Evolutionary conservation across 2,888 invertebrate species (phyloP).

Genomic region (Platycheirus rosarum): DNA sequence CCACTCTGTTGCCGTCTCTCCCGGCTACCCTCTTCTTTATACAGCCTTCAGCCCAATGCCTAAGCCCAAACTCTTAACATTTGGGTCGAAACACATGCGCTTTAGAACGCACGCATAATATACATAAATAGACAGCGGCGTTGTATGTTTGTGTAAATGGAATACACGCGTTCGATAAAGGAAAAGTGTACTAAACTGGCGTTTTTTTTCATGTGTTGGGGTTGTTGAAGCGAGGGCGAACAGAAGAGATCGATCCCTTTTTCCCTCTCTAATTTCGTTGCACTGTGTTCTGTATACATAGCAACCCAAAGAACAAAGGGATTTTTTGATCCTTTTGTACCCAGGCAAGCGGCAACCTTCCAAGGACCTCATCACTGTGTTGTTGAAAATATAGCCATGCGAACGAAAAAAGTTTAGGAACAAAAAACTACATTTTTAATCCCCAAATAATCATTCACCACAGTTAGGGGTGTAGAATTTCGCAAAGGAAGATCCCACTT

Average conservation of each 20-base stretch:
- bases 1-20: slow-evolving; percentile 29
- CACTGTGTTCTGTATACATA: slow-evolving; percentile 31
- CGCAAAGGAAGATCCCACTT: slow-evolving; percentile 36
- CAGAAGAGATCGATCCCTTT: slow-evolving; percentile 67
- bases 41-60: slow-evolving; percentile 17
- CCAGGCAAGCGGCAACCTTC: slow-evolving; percentile 27
- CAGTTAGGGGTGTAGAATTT: slow-evolving; percentile 25
- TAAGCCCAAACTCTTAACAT: slow-evolving; percentile 24
- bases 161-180: slow-evolving; percentile 10
- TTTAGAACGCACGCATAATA: slow-evolving; percentile 56
- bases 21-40: slow-evolving; percentile 1
- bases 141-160: slow-evolving; percentile 37
- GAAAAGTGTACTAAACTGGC: slow-evolving; percentile 36
- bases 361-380: slow-evolving; percentile 14
- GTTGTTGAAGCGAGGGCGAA: slow-evolving; percentile 32
- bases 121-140: slow-evolving; percentile 61
- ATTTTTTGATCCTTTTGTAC: slow-evolving; percentile 67
- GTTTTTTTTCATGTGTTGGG: slow-evolving; percentile 38
- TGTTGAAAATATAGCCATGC: no score
- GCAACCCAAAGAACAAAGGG: slow-evolving; percentile 31
- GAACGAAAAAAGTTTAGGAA: background rate
- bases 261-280: slow-evolving; percentile 36
- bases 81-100: slow-evolving; percentile 66
- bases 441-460: slow-evolving; percentile 3
- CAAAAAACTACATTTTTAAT: slow-evolving; percentile 3